A percentile compares a stretch with the other conserved stretches of the same genome.
Evolutionary conservation across 2,113 vertebrate genomes (phyloP).

Genomic region (Vicugna pacos): DNA sequence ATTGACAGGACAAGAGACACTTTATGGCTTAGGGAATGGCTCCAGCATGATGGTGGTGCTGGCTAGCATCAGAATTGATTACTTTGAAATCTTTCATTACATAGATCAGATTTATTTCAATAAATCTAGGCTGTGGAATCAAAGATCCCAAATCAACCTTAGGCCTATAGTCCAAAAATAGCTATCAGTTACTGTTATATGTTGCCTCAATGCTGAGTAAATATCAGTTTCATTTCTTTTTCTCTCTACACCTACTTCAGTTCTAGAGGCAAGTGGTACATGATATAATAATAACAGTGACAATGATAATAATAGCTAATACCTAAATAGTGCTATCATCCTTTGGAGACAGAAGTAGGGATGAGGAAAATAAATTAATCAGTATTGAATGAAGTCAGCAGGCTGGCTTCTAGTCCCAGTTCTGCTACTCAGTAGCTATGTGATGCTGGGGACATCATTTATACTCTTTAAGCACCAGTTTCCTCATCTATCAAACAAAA

Average conservation of each 20-base stretch:
- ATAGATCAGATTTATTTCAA: constrained; percentile 3
- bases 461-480: background rate
- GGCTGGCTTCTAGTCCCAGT: background rate
- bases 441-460: constrained; percentile 5
- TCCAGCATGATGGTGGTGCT: background rate
- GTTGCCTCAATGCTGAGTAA: constrained; percentile 46
- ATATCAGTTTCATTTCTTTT: constrained; percentile 17
- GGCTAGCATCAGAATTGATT: constrained; percentile 11
- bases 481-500: constrained; percentile 39
- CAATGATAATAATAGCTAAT: background rate
- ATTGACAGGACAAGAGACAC: constrained; percentile 51
- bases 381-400: constrained; percentile 25
- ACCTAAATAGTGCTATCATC: constrained; percentile 24
- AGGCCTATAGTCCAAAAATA: background rate
- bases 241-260: background rate
- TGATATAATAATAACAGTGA: constrained; percentile 11
- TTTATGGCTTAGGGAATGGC: background rate
- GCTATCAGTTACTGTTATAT: background rate
- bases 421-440: constrained; percentile 21
- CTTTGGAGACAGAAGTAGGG: background rate
- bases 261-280: background rate
- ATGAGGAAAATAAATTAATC: constrained; percentile 22
- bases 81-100: constrained; percentile 45
- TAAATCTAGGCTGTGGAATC: background rate
- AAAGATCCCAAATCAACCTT: constrained; percentile 1